Base-by-base conservation (phyloP, 2,797 vertebrate genomes). In the Bovichtus variegatus region DNA sequence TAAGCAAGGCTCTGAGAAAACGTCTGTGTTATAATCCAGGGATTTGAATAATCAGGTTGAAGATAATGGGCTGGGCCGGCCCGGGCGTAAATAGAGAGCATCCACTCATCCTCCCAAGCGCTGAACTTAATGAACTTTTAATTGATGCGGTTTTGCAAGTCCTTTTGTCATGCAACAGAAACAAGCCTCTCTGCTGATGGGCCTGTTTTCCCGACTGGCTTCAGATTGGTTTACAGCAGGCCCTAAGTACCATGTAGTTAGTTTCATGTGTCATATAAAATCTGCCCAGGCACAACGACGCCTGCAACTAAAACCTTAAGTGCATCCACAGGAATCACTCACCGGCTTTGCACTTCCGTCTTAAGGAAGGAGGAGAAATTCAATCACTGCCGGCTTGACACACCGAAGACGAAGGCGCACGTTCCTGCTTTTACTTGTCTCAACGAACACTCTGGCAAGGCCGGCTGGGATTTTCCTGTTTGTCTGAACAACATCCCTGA, bases 301-400 rank as follows among this genome's bases (percentile, higher is more conserved):
- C 96, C 96, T 95, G 97, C 97, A 97, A 97, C 97, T 97, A 96
- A 97, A 96, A 96, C 96, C 96, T 96, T 97, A 97, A 97, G 96
- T 96, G 96, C 97, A 96, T 96, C 95, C 92, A 95, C 90, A 93
- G 93, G 96, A 96, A 96, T 95, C 96, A 95, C 95, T 95, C 95
- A 91, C 92, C 64, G 87, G 91, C 90, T 90, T 93, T 95, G 93
- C 93, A 92, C 95, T 96, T 96, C 95, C 95, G 94, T 94, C 95
- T 96, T 96, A 95, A 96, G 95, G 95, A 95, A 94, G 91, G 91
- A 91, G 90, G 87, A 94, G 95, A 96, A 96, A 96, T 95, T 95
- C 94, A 95, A 96, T 96, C 95, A 94, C 89, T 82, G 75, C 88
- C 84, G 87, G 74, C 85, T 90, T 91, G 91, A 92, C 91, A 93